Conservation (phyloP, 2,797 vertebrate genomes). For the Pipistrellus pipistrellus region DNA sequence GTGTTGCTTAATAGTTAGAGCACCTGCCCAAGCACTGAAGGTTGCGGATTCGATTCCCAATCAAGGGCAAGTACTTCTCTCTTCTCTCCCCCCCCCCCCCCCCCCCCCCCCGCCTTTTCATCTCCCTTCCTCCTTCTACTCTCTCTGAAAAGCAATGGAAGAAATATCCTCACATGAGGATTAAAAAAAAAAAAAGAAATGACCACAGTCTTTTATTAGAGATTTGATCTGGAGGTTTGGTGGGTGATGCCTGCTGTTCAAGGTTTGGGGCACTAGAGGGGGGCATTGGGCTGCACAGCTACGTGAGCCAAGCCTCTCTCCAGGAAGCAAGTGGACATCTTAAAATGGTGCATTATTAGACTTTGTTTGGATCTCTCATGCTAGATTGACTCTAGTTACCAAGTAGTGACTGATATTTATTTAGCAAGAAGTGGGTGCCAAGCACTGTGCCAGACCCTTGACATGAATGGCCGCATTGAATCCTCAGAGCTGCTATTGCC, state of each 20-base stretch:
- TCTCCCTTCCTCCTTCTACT: too few species aligned
- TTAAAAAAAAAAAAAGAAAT: background rate
- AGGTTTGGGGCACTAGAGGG: slow-evolving; percentile 71
- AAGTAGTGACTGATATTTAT: background rate
- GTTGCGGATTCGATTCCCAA: too few species aligned
- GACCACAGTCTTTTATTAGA: background rate
- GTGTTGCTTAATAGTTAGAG: too few species aligned
- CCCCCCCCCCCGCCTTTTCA: too few species aligned
- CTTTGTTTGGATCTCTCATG: background rate
- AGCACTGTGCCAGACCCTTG: background rate
- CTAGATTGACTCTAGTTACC: slow-evolving; percentile 18
- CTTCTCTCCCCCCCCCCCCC: too few species aligned
- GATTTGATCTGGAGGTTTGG: background rate
- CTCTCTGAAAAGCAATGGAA: too few species aligned
- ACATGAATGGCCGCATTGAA: background rate
- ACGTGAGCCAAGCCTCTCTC: background rate
- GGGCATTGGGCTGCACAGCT: slow-evolving; percentile 23
- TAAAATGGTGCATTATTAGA: background rate
- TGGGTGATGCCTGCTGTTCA: slow-evolving; percentile 15
- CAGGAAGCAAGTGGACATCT: slow-evolving; percentile 25
- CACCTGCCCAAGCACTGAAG: too few species aligned
- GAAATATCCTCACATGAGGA: too few species aligned
- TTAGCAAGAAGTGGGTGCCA: background rate
- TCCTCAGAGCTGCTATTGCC: background rate
- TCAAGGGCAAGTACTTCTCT: too few species aligned